These are phyloP conservation scores for Pseudolaguvia tuberculata DNA, from an alignment of 2,113 vertebrate species.

Conservation along the genomic window DNA sequence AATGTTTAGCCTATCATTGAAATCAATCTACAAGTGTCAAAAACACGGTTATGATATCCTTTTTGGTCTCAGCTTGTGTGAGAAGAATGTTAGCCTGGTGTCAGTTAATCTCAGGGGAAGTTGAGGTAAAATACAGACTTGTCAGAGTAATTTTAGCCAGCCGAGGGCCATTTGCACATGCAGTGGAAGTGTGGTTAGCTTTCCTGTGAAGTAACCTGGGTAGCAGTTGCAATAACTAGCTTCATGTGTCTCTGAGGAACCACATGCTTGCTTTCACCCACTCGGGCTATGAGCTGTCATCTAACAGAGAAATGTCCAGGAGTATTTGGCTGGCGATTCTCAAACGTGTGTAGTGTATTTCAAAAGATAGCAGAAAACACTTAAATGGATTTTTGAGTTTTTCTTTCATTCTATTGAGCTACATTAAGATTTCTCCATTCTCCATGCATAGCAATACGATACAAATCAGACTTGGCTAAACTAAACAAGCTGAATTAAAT, in stretches of 20 bases:
- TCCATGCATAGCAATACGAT: constrained; percentile 3
- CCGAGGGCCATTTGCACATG: neutral
- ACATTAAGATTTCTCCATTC: constrained; percentile 1
- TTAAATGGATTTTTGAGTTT: neutral
- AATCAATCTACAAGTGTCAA: neutral
- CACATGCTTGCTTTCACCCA: neutral
- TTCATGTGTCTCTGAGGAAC: neutral
- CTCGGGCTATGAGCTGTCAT: neutral
- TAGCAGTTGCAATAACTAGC: neutral
- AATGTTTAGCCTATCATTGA: neutral
- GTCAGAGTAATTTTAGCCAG: neutral
- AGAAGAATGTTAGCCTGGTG: neutral
- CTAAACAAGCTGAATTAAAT: constrained; percentile 20
- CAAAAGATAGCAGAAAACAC: neutral
- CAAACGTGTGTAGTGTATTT: neutral
- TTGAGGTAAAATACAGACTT: neutral
- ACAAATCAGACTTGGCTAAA: neutral
- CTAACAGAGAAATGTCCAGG: neutral
- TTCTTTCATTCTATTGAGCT: neutral
- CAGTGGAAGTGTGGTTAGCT: neutral
- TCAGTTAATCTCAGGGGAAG: neutral
- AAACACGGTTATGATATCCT: neutral
- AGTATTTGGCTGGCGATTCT: neutral
- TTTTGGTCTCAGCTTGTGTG: neutral
- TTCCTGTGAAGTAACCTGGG: neutral